A percentile compares a stretch with the other conserved stretches of the same genome.
Conservation (phyloP, 2,113 vertebrate species). For the Caranx ignobilis region DNA sequence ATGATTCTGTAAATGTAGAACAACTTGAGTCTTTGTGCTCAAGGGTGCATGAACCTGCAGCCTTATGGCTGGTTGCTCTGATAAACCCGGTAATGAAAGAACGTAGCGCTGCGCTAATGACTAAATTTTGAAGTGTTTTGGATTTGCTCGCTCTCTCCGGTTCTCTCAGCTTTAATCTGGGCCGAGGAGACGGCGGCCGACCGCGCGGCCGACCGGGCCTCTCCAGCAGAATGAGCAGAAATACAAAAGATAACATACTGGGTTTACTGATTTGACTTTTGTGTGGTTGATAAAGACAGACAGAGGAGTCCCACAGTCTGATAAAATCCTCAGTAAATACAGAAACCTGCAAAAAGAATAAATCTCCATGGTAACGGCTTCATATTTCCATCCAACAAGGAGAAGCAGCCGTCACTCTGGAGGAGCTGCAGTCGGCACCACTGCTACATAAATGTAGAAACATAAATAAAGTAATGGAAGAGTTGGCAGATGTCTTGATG, state of each 20-base stretch:
- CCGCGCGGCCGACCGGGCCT: slow-evolving; percentile 3
- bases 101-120: slow-evolving; percentile 72
- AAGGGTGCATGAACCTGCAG: slow-evolving; percentile 76
- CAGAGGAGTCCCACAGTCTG: too few species aligned
- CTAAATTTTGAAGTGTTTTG: slow-evolving; percentile 72
- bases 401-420: too few species aligned
- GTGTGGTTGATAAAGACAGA: too few species aligned
- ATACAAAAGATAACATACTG: not conserved
- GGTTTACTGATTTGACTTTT: too few species aligned
- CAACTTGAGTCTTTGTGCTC: slow-evolving; percentile 81
- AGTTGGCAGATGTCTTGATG: too few species aligned
- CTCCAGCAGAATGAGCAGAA: not conserved
- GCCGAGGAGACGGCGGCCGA: not conserved
- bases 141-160: slow-evolving; percentile 61
- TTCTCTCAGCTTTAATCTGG: slow-evolving; percentile 47
- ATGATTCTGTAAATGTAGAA: slow-evolving; percentile 82
- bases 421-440: too few species aligned
- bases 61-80: slow-evolving; percentile 76
- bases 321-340: too few species aligned
- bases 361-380: too few species aligned
- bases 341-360: too few species aligned
- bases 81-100: slow-evolving; percentile 80
- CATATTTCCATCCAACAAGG: too few species aligned
- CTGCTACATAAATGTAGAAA: too few species aligned
- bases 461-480: too few species aligned